phyloP scores from a whole-genome alignment of 2,888 invertebrate genomes.

The Andrena hattorfiana region DNA sequence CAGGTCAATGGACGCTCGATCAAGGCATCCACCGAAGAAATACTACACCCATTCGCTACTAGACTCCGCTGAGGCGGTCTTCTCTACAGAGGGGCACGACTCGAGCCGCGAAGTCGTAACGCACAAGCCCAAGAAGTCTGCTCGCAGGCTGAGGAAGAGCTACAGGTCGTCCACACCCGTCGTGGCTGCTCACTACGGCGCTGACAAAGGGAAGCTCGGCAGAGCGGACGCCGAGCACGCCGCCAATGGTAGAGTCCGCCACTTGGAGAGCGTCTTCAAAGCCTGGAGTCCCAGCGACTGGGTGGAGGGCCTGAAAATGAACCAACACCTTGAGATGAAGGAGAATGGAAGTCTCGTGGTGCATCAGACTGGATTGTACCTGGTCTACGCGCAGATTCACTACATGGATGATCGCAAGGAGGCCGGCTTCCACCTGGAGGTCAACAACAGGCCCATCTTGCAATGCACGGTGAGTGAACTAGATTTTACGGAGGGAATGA shows the following conservation, averaged over 20 bases:
- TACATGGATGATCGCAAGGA: constrained; percentile 92
- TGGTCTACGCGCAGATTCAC: constrained; percentile 93
- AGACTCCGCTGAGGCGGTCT: neutral
- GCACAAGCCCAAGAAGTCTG: neutral
- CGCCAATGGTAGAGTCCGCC: constrained; percentile 89
- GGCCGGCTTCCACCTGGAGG: constrained; percentile 91
- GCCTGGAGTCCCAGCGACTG: constrained; percentile 89
- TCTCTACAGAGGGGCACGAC: neutral
- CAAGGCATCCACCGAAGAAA: constrained; percentile 73
- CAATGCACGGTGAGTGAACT: constrained; percentile 87
- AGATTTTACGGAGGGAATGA: no score
- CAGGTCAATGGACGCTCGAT: constrained; percentile 27
- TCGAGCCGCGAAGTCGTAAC: neutral
- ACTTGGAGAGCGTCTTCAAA: constrained; percentile 88
- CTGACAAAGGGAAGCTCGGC: constrained; percentile 73
- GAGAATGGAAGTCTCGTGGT: constrained; percentile 89
- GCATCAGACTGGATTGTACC: constrained; percentile 90
- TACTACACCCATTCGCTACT: constrained; percentile 60
- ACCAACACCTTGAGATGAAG: constrained; percentile 87
- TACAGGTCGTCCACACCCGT: constrained; percentile 72
- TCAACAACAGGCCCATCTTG: constrained; percentile 88
- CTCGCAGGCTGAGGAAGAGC: constrained; percentile 41
- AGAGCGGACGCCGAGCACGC: constrained; percentile 76
- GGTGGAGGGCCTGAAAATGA: constrained; percentile 88
- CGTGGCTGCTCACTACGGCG: constrained; percentile 79